Evolutionary conservation across 2,113 vertebrate genomes (phyloP), one percentile per base, ranked within the genome.

Genomic region (Ginglymostoma cirratum): DNA sequence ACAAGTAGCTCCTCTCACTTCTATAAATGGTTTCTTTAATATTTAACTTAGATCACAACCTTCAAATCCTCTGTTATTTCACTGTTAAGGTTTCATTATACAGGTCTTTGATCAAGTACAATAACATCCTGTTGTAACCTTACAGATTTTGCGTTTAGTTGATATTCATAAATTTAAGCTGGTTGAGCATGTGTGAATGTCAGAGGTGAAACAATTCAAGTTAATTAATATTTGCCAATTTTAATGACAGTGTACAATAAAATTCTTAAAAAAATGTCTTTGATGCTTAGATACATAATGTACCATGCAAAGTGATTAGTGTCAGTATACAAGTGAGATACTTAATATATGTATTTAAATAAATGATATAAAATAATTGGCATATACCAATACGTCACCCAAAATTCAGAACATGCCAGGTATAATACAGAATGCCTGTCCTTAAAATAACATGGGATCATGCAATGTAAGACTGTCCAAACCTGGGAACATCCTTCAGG

Each of bases 281-380:
- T 93, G 89, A 93, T 66, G 61, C 89, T 93, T 67, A 66, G 61
- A 93, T 66, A 66, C 89, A n/a, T 92, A 34, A 92, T n/a, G 89
- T 92, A 93, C 34, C 89, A 93, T 93, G 89, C 61, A 93, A 93
- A 66, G 89, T 66, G 89, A 67, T 93, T 66, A 93, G 61, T 19
- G 17, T 93, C 19, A 66, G 61, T 66, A 66, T 66, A 93, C 89
- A 66, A 93, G 89, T 65, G 89, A 93, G 89, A 65, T 66, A 93
- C 61, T 66, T 66, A 66, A 93, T 93, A 93, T 38, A 66, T 17
- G 55, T 66, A 66, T 2, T 93, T 93, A 66, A 93, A 93, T 67
- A 93, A n/a, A n/a, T 93, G 89, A 23, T 66, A 93, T 67, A 93
- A 66, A 65, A 23, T 61, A 65, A 66, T 10, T 93, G 89, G 17